Evolutionary conservation across 1,140 invertebrate genomes (phyloP), one percentile per base, ranked within the genome.

Genomic region (Aphaenogaster ashmeadi): DNA sequence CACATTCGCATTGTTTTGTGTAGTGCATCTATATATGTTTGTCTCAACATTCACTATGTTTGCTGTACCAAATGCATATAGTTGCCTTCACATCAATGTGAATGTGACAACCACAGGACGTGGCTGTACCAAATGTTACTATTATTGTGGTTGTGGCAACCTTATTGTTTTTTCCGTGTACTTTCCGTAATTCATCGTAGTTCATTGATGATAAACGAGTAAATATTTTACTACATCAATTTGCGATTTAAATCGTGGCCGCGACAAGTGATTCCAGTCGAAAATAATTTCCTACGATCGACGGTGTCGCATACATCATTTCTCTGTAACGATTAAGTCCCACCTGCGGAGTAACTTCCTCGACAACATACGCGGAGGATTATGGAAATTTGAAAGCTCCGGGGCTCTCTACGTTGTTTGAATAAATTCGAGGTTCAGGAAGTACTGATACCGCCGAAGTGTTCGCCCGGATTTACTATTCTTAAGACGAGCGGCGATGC

Each of bases 331-430:
- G 56, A 84, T 87, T 72, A 88, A 86, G 85, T 86, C 58, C 56
- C 83, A 86, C 54, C 72, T 79, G 71, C 87, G 72, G 74, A 79
- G 72, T 67, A 88, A 88, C 87, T 86, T 78, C 54, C 77, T 60
- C 75, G 69, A 85, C 83, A 79, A 69, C 87, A 77, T 88, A 88
- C 87, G 87, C 83, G 58, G n/a, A 7, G 66, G 87, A 88, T 88
- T 88, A 88, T 88, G 87, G 83, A 88, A 88, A 88, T 88, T 79
- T 58, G 83, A 77, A 77, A 86, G 66, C 87, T 69, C 66, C 87
- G 56, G 33, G 38, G 71, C 60, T 72, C n/a, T 38, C 87, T 50
- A 78, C 81, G 72, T 86, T 88, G 81, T 88, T 88, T 86, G 87
- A 88, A 88, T 88, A 88, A 86, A 88, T 88, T 88, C 62, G 13